Base-by-base conservation (phyloP, 1,140 invertebrate genomes). In the Saccostrea glomerata region DNA sequence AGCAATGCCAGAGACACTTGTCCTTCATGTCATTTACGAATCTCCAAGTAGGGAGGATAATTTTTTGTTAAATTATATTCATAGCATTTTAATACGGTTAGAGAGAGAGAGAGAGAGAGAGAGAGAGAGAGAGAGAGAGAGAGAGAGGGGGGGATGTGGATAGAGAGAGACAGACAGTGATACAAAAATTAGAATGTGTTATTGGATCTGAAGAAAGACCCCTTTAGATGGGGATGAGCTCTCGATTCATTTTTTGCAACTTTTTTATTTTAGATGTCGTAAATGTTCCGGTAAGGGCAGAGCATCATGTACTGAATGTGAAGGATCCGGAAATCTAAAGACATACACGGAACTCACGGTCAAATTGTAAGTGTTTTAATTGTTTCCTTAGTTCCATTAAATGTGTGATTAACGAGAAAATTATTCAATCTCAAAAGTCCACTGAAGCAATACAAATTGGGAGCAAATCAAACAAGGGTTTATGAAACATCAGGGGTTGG, bases 331-430 rank as follows among this genome's bases (percentile, higher is more conserved):
- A 23, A 89, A 91, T 13, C 89, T 94, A 0, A 92, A 93, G 58
- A 90, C 89, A 54, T 94, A 84, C 86, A 92, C 93, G 40, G 82
- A 93, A 70, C 88, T 94, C 20, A 92, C 90, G 36, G 91, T 94
- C 54, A 88, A 77, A 36, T 94, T 96, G 96, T 96, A 92, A 93
- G 93, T 93, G 40, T 47, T 7, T 47, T 9, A 6, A 47, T 1
- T 36, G 30, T 36, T 36, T 36, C 30, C 30, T 36, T 36, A 36
- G 30, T 36, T 1, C 30, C 30, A 36, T 36, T 36, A 36, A 36
- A 36, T 2, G 30, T 36, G 30, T 36, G 2, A 2, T 1, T 36
- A 36, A 36, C 30, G 30, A 36, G 30, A 36, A 36, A 36, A 36
- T 36, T 36, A 36, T 36, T 36, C 2, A 58, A 58, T 13, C 56